Evolutionary conservation across 2,888 invertebrate species (phyloP), one percentile per base, ranked within the genome.

Genomic region (Trisateles emortualis): DNA sequence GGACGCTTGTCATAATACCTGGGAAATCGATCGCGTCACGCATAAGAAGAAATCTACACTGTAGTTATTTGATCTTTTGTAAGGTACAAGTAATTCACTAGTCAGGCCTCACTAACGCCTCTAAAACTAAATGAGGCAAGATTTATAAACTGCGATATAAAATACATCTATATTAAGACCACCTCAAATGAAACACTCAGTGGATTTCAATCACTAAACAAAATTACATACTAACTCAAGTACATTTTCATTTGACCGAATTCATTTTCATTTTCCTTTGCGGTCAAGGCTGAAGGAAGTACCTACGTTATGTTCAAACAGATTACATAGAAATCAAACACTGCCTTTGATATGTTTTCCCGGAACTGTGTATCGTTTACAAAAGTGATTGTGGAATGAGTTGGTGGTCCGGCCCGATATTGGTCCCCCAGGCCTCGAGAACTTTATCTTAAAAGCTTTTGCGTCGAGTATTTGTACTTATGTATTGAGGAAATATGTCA

Each of bases 381-480:
- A 62, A 59, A 68, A 72, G 68, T 71, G 67, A 74, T 76, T 77
- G 72, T 74, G 59, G 69, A 71, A 63, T 62, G 57, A 64, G 68
- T 68, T 65, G 66, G 68, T 64, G 60, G 67, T 52, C 41, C 64
- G 55, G 54, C 61, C 68, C 64, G 59, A 64, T 73, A 68, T 72
- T 63, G 38, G 72, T 74, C 75, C 74, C 73, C 49, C 32, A 64
- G 63, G 76, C 50, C 59, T 48, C 42, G 72, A 69, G 54, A 71
- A 74, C 43, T 60, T 48, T 30, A 32, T 52, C 61, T 53, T 65
- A 59, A 69, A 65, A 68, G 69, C 58, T 68, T 70, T 58, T 52
- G 46, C 42, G 30, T 42, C 17, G 33, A 50, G 29, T 42, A 50
- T 36, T 1, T 14, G 8, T 41, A 40, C 22, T 4, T 35, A 38